These are phyloP conservation scores for Salarias fasciatus DNA, from an alignment of 2,797 vertebrate genomes.

Conservation along the genomic window DNA sequence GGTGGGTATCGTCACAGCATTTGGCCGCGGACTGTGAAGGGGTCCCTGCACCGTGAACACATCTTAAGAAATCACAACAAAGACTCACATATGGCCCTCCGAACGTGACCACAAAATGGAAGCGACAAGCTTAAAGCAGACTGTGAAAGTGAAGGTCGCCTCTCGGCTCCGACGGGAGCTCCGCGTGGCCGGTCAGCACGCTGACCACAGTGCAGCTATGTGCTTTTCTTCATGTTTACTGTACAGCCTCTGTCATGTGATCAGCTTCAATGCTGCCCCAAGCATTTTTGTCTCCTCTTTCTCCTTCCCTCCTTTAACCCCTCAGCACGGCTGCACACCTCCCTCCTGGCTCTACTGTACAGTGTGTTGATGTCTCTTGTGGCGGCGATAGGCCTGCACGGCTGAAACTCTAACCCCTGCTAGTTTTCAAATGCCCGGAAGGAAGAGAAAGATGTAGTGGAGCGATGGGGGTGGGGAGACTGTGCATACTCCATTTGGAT, in stretches of 20 bases:
- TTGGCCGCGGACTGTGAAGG: conserved; percentile 42
- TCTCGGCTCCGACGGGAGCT: conserved; percentile 51
- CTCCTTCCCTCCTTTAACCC: conserved; percentile 52
- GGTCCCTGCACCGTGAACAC: conserved; percentile 55
- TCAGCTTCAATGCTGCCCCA: conserved; percentile 70
- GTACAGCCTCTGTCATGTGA: conserved; percentile 77
- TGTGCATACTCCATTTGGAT: conserved; percentile 78
- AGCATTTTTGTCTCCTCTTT: conserved; percentile 77
- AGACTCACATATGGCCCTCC: conserved; percentile 77
- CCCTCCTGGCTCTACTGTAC: conserved; percentile 70
- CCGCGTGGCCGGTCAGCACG: conserved; percentile 46
- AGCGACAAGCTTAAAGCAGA: conserved; percentile 67
- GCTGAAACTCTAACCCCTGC: conserved; percentile 85
- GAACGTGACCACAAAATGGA: conserved; percentile 82
- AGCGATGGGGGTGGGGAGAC: conserved; percentile 80
- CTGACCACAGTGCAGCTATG: conserved; percentile 78
- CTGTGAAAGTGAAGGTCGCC: conserved; percentile 75
- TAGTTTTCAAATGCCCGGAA: conserved; percentile 86
- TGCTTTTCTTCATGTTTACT: conserved; percentile 80
- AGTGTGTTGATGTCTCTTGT: conserved; percentile 81
- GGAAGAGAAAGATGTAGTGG: conserved; percentile 81
- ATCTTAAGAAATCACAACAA: conserved; percentile 74
- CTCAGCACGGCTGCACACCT: conserved; percentile 52
- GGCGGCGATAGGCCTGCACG: conserved; percentile 74
- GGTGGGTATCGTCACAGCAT: conserved; percentile 75